Evolutionary conservation across 2,113 vertebrate species (phyloP), one percentile per base, ranked within the genome.

Genomic region (Mesoclemmys tuberculata): DNA sequence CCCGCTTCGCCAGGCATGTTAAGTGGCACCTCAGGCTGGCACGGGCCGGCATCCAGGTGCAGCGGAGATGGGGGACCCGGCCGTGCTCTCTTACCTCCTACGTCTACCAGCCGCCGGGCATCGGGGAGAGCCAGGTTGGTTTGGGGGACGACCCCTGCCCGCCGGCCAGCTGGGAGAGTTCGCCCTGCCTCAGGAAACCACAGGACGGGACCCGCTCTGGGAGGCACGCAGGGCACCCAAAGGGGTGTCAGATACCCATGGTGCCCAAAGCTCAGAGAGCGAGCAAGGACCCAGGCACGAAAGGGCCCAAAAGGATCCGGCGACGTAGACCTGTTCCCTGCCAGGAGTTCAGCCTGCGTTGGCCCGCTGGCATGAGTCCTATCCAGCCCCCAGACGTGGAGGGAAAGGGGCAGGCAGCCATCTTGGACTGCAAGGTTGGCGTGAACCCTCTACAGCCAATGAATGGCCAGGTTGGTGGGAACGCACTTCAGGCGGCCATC

Each of bases 1-100:
- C 79, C 26, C 87, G 86, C 31, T 95, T 88, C 46, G 31, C 81
- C 5, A 89, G 84, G 24, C 94, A 95, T 29, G 92, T 78, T 75
- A 91, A 89, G n/a, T 95, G 94, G 94, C 94, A 95, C 52, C 29
- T 92, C 27, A 95, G 79, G 55, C 80, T 94, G 55, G n/a, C 71
- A 22, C 85, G 84, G 1, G 58, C 82, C 10, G 90, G 90, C n/a
- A 87, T 92, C 71, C 44, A 44, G 21, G 38, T 92, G 54, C 82
- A 58, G 24, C 71, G 74, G 55, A 46, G 80, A 41, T 64, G 82
- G 48, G 90, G 55, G 2, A n/a, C 80, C 56, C 24, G 68, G 68
- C 85, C 80, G 10, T 38, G 85, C 1, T 48, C 79, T 14, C 85
- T 87, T 41, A 27, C 61, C 3, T 83, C 85, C 16, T 92, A 78